Conservation (phyloP, 1,140 invertebrate genomes). For the Conus betulinus region DNA sequence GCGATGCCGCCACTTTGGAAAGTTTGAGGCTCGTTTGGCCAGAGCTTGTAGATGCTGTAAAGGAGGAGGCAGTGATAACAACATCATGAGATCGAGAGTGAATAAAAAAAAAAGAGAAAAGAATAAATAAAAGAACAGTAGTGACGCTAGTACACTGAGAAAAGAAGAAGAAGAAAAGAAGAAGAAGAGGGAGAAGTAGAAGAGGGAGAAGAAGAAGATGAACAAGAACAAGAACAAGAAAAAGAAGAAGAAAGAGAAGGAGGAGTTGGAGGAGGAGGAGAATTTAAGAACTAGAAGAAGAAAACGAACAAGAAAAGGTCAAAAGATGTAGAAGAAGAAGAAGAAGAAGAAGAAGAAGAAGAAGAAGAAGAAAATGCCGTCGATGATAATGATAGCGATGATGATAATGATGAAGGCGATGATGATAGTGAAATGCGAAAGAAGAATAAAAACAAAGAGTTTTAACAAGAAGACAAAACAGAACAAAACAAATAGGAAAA, state of each 20-base stretch:
- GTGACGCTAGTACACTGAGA: no score
- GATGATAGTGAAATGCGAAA: no score
- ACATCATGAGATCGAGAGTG: no score
- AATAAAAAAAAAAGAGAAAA: no score
- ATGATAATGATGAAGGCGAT: slow-evolving; percentile 6
- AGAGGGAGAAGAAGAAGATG: background rate
- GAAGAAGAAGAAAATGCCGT: background rate
- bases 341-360: background rate
- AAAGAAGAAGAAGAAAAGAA: background rate
- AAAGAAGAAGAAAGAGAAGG: background rate
- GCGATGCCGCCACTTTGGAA: no score
- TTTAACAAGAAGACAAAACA: no score
- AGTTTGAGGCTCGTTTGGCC: no score
- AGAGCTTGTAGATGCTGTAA: no score
- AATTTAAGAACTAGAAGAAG: background rate
- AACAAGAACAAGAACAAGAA: background rate
- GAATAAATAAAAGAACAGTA: no score
- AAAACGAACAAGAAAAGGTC: background rate
- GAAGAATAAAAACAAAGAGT: no score
- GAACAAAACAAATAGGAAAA: no score
- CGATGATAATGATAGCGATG: slow-evolving; percentile 1
- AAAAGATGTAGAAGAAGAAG: background rate
- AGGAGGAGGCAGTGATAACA: no score
- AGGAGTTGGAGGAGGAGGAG: background rate
- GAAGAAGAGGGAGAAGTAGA: background rate